phyloP scores from a whole-genome alignment of 2,113 vertebrate species.

The Thamnophis sirtalis region DNA sequence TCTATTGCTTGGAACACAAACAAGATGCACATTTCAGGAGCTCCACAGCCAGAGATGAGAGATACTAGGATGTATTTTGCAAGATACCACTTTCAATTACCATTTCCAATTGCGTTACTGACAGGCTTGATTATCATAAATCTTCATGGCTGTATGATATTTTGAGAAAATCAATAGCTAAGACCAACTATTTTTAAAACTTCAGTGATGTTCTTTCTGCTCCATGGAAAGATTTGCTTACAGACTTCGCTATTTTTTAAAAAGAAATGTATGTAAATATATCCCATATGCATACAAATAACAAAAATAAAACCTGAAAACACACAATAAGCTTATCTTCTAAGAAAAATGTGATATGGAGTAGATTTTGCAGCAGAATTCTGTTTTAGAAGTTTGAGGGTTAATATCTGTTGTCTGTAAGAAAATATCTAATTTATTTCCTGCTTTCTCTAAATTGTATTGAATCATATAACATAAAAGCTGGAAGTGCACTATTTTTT shows the following conservation, averaged over 20 bases:
- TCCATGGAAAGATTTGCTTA: background rate
- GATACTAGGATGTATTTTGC: conserved; percentile 34
- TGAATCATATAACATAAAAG: background rate
- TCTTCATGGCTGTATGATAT: conserved; percentile 42
- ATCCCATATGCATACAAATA: background rate
- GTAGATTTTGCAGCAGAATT: background rate
- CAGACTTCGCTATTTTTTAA: background rate
- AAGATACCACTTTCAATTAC: conserved; percentile 62
- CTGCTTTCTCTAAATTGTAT: background rate
- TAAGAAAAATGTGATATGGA: background rate
- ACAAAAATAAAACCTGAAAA: background rate
- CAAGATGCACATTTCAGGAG: conserved; percentile 41
- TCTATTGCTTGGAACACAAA: conserved; percentile 54
- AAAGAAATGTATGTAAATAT: background rate
- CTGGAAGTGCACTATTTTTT: background rate
- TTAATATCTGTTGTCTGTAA: background rate
- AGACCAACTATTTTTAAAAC: conserved; percentile 1
- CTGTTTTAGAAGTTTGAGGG: background rate
- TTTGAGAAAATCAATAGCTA: conserved; percentile 34
- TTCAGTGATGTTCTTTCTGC: background rate
- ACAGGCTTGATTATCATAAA: conserved; percentile 50
- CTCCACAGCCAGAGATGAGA: conserved; percentile 33
- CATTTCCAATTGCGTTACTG: conserved; percentile 47
- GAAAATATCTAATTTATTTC: background rate
- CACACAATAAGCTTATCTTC: background rate